phyloP scores from a whole-genome alignment of 2,888 invertebrate genomes.

The Leptarthrus brevirostris region DNA sequence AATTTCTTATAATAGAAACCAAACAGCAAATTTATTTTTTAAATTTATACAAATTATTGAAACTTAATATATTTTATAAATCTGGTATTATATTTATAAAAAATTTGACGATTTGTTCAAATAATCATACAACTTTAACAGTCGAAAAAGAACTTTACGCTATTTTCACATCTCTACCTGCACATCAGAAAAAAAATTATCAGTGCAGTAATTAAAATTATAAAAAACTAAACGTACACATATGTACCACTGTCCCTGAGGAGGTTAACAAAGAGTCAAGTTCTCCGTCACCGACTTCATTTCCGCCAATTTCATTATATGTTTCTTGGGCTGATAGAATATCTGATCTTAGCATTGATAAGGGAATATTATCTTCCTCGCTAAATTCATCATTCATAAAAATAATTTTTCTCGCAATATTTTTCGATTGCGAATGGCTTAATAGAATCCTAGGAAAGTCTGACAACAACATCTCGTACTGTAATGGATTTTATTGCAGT shows the following conservation, averaged over 20 bases:
- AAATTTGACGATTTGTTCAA: constrained; percentile 6
- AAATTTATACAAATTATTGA: neutral
- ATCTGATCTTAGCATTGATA: no score
- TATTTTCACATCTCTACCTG: neutral
- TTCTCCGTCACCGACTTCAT: no score
- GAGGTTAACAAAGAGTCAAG: no score
- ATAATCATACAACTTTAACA: neutral
- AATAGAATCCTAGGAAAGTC: no score
- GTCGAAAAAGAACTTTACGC: neutral
- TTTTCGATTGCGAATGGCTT: no score
- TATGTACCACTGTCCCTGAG: neutral
- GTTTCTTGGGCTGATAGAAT: no score
- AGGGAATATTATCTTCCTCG: no score
- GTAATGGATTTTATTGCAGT: no score
- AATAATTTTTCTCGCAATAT: no score
- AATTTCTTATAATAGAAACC: neutral
- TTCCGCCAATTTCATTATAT: neutral
- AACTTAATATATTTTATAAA: neutral
- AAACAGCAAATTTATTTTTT: neutral
- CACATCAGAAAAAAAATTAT: constrained; percentile 27
- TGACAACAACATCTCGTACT: no score
- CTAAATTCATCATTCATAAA: no score
- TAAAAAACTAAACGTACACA: constrained; percentile 7
- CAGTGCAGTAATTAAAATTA: constrained; percentile 41
- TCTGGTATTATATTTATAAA: constrained; percentile 3